Evolutionary conservation across 2,888 invertebrate genomes (phyloP), one percentile per base, ranked within the genome.

Genomic region (Trichogramma dendrolimi): DNA sequence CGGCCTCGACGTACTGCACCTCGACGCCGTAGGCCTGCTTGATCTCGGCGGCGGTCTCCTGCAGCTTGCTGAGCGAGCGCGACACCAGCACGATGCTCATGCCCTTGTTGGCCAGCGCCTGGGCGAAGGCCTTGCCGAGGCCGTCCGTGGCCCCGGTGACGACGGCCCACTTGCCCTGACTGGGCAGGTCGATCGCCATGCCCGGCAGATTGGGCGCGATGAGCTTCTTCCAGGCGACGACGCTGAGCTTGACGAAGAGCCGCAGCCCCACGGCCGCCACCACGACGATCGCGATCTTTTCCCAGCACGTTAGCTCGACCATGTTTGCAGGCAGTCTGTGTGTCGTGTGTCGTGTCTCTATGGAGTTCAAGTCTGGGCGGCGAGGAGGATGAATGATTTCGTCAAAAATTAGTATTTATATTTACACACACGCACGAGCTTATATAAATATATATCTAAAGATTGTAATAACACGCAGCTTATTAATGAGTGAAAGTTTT

Each of bases 121-220:
- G 85, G 0, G 91, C 92, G 73, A 91, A 94, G 27, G 92, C 90
- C 78, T 92, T 93, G 67, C 94, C 94, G 66, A 95, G 87, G 4
- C 94, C 94, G 81, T 94, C 94, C 0, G 94, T 94, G 10, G 90
- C 87, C 8, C 94, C 94, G 11, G 94, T 94, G 10, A 94, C 82
- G 71, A 94, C 92, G 0, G 79, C 78, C 79, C 79, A 79, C 68
- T 66, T 74, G 40, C 79, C 78, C 53, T 79, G 79, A 0, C 70
- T 67, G 4, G 68, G 67, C 0, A 76, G 65, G 49, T 79, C 74
- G n/a, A 79, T 69, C 1, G 73, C 77, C 0, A 77, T 62, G n/a
- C 74, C 74, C 27, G 27, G 27, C 4, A 79, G 61, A 6, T 61
- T 67, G 0, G 78, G 78, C 0, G 75, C 78, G 5, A 79, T 70